Evolutionary conservation across 2,888 invertebrate species (phyloP).

Genomic region (Drosophila monieri): DNA sequence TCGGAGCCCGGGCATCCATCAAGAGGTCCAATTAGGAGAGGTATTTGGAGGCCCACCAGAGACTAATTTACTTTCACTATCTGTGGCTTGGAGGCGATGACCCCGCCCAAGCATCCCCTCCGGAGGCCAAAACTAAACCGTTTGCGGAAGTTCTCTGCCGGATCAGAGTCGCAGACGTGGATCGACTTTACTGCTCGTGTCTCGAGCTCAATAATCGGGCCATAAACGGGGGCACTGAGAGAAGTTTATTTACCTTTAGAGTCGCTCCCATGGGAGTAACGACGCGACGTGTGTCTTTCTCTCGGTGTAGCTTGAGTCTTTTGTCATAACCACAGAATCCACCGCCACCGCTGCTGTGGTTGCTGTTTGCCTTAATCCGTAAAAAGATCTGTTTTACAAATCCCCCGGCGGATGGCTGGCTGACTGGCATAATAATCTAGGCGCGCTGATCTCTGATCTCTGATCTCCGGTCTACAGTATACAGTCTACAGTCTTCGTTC

Average conservation of each 20-base stretch:
- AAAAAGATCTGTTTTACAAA: conserved; percentile 78
- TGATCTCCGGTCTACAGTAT: not conserved
- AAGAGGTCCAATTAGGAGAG: conserved; percentile 20
- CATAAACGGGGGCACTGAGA: conserved; percentile 26
- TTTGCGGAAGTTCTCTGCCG: conserved; percentile 30
- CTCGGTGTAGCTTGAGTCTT: conserved; percentile 20
- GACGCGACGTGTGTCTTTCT: conserved; percentile 17
- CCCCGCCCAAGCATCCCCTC: conserved; percentile 22
- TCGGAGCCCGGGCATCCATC: not conserved
- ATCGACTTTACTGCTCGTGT: conserved; percentile 29
- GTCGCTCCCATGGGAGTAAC: conserved; percentile 2
- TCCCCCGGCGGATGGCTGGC: conserved; percentile 56
- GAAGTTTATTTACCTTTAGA: not conserved
- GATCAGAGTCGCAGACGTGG: conserved; percentile 30
- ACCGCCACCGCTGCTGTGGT: conserved; percentile 43
- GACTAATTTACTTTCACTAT: conserved; percentile 41
- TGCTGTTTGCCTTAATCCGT: conserved; percentile 71
- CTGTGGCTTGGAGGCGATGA: conserved; percentile 27
- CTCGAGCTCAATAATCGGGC: conserved; percentile 31
- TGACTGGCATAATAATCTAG: conserved; percentile 47
- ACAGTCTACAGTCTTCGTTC: not conserved
- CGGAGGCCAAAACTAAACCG: too few relatives aligned
- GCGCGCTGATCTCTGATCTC: conserved; percentile 54
- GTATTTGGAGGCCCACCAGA: conserved; percentile 40
- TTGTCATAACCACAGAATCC: conserved; percentile 51